Evolutionary conservation across 2,888 invertebrate species (phyloP), one percentile per base, ranked within the genome.

Genomic region (Protonemura montana): DNA sequence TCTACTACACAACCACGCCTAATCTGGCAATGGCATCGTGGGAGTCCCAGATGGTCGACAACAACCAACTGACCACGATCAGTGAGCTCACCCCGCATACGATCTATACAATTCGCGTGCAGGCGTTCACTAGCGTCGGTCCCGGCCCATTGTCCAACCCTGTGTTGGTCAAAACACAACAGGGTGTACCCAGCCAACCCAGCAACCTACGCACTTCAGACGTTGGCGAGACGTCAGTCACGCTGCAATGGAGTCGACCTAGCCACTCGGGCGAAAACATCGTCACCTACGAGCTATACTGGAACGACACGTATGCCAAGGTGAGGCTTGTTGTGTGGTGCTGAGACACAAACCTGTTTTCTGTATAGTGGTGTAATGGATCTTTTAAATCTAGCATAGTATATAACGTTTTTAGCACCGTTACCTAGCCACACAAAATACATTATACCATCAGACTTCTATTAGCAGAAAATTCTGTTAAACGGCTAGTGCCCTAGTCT

Each of bases 91-190:
- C 95, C 29, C 96, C 98, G 0, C 97, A 97, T 91, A 96, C 96
- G 26, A 98, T 98, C 88, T 99, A 99, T 92, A 98, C 98, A 84
- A 97, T 99, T 90, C 94, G 97, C 87, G 98, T 98, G 3, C 98
- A 98, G 91, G 98, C 98, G 0, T 96, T 96, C 91, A 98, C 98
- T 7, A 97, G 96, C 25, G 97, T 98, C 88, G 99, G 99, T 0
- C 97, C 97, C 78, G 98, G 99, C 83, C 99, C 99, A 0, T 94
- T 98, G 89, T 98, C 98, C 89, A 94, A 96, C 2, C 97, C 98
- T n/a, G 97, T 98, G n/a, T 98, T 98, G 92, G 98, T 99, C 89
- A 98, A 98, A 93, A 99, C 98, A 35, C 98, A 98, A 90, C 98
- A 98, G 95, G 84, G 84, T 28, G 99, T 99, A 88, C 99, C 99